These are phyloP conservation scores for Cynocephalus volans DNA, from an alignment of 2,113 vertebrate genomes.

Conservation along the genomic window DNA sequence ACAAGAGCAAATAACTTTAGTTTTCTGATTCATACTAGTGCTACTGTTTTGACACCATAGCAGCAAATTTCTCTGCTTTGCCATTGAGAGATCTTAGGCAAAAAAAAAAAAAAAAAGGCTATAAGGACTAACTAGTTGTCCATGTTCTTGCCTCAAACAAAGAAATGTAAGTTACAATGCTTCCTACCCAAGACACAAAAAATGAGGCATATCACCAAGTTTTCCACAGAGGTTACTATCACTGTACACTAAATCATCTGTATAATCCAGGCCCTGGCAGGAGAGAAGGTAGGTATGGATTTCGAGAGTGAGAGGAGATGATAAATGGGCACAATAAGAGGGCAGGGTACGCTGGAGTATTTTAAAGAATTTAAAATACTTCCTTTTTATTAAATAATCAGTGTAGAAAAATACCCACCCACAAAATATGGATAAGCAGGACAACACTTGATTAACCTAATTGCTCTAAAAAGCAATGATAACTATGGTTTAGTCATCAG, in stretches of 20 bases:
- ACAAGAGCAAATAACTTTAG: neutral
- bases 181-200: neutral
- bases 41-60: neutral
- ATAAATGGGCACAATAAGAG: neutral
- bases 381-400: conserved; percentile 30
- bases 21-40: neutral
- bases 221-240: neutral
- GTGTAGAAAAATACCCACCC: neutral
- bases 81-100: neutral
- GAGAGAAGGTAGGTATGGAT: neutral
- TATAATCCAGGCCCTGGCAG: neutral
- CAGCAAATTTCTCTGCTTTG: neutral
- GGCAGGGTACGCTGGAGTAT: neutral
- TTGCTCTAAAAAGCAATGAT: neutral
- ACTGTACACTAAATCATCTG: neutral
- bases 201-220: neutral
- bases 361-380: neutral
- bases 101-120: neutral
- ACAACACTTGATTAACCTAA: neutral
- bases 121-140: neutral
- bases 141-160: neutral
- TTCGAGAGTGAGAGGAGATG: neutral
- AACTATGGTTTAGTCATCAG: neutral
- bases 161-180: neutral
- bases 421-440: neutral